Percentiles rank a stretch among this genome's conserved stretches.
These are phyloP conservation scores for Rambutsinella grinnellia DNA, from an alignment of 2,888 invertebrate genomes.

Conservation along the genomic window DNA sequence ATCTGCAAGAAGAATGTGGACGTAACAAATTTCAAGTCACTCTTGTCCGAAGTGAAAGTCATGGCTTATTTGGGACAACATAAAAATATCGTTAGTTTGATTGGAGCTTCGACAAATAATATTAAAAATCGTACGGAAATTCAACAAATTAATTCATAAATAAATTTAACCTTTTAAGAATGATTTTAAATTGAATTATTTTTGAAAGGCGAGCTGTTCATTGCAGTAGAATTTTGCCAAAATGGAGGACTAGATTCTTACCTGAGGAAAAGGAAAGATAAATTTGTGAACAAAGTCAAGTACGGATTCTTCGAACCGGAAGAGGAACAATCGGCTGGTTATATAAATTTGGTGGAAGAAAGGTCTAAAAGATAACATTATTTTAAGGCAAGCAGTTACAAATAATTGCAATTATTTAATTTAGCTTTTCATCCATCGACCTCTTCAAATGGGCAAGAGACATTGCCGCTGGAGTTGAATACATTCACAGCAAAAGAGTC, in stretches of 20 bases:
- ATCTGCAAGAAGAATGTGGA: conserved; percentile 40
- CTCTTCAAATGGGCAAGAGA: conserved; percentile 26
- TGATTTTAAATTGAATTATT: not conserved
- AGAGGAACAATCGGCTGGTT: not conserved
- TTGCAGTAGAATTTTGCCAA: conserved; percentile 50
- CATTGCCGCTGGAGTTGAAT: conserved; percentile 56
- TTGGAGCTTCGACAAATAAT: conserved; percentile 53
- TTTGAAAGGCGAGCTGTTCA: conserved; percentile 44
- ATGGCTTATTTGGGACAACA: conserved; percentile 56
- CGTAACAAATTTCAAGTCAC: conserved; percentile 46
- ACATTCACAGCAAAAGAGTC: conserved; percentile 22
- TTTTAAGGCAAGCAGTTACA: too few species aligned
- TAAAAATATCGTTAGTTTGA: conserved; percentile 46
- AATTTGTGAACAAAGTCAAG: conserved; percentile 2
- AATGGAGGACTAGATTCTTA: conserved; percentile 51
- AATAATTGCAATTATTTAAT: too few species aligned
- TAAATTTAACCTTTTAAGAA: not conserved
- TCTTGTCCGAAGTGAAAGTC: conserved; percentile 57
- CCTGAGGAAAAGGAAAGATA: conserved; percentile 17
- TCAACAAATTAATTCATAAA: not conserved
- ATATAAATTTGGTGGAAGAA: too few species aligned
- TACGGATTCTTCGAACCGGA: not conserved
- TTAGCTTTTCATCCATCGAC: conserved; percentile 1
- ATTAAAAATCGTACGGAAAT: conserved; percentile 37
- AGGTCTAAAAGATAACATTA: too few species aligned